Conservation (phyloP, 2,797 vertebrate genomes). For the Micromesistius poutassou region DNA sequence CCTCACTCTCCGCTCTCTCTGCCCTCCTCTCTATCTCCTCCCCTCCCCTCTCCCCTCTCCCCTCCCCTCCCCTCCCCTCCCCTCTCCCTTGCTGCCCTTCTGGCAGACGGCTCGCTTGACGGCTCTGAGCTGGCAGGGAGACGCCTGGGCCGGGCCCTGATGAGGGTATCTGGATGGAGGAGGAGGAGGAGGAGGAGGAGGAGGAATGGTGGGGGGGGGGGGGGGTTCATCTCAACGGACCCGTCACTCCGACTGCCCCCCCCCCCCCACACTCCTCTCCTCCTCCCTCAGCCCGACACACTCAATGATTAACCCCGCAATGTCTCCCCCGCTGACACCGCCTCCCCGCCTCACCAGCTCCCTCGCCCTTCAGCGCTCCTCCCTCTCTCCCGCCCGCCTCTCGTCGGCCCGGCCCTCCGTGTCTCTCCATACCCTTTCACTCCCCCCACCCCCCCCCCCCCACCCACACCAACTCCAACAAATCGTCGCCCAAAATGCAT, state of each 20-base stretch:
- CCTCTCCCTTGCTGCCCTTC: not conserved
- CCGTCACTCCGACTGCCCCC: constrained; percentile 54
- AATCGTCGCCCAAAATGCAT: not conserved
- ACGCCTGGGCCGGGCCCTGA: not conserved
- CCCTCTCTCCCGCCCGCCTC: not conserved
- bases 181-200: constrained; percentile 28
- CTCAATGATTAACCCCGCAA: constrained; percentile 59
- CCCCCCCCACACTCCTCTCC: constrained; percentile 38
- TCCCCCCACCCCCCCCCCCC: not conserved
- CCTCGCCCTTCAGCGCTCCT: constrained; percentile 24
- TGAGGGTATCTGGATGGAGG: not conserved
- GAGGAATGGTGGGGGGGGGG: constrained; percentile 39
- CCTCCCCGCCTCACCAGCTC: constrained; percentile 7
- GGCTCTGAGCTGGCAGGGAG: not conserved
- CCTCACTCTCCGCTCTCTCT: too few species aligned
- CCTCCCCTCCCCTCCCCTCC: too few species aligned
- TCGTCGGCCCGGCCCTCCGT: not conserved
- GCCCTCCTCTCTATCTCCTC: too few species aligned
- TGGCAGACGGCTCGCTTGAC: not conserved
- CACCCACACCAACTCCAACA: not conserved
- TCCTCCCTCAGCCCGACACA: constrained; percentile 44
- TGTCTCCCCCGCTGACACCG: constrained; percentile 19
- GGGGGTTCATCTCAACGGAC: constrained; percentile 51
- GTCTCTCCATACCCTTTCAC: not conserved
- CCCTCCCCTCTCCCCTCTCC: too few species aligned